Conservation (phyloP, 1,140 invertebrate species). For the Phthorimaea operculella region DNA sequence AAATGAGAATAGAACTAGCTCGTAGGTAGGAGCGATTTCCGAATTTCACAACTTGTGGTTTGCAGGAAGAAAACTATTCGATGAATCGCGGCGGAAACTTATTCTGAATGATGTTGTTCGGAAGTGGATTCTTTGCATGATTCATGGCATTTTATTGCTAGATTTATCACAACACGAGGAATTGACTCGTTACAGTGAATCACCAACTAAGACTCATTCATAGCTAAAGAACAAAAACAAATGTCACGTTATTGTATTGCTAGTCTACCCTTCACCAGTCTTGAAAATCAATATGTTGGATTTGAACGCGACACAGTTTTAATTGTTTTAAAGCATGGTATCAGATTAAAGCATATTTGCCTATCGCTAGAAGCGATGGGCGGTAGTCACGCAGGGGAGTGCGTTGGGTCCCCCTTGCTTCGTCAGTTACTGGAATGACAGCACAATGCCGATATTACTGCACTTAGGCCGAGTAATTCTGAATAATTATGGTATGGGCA, state of each 20-base stretch:
- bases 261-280: no score
- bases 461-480: constrained; percentile 37
- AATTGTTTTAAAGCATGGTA: constrained; percentile 1
- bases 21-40: background rate
- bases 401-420: background rate
- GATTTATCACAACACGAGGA: background rate
- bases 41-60: background rate
- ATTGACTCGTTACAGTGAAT: background rate
- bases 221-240: background rate
- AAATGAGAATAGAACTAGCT: background rate
- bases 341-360: background rate
- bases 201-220: background rate
- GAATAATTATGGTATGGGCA: constrained; percentile 38
- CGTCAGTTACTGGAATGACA: background rate
- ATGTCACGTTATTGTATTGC: no score
- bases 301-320: background rate
- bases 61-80: background rate
- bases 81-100: background rate
- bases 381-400: background rate
- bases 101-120: no score
- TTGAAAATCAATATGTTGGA: no score
- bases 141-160: background rate
- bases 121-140: background rate
- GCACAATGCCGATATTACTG: constrained; percentile 34
- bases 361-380: background rate